Evolutionary conservation across 2,113 vertebrate genomes (phyloP), one percentile per base, ranked within the genome.

Genomic region (Galemys pyrenaicus): DNA sequence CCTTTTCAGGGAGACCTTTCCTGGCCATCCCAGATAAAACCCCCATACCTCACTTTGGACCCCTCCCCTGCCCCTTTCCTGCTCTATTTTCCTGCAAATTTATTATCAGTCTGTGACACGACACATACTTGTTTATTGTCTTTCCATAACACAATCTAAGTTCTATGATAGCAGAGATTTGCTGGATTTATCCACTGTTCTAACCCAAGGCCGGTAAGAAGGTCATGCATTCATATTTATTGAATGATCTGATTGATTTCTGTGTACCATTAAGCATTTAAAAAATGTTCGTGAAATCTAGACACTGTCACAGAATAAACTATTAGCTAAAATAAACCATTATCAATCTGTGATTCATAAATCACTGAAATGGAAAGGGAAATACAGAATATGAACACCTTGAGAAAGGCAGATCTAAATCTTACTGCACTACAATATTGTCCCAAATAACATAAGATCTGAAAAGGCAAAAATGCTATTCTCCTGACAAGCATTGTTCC

Each of bases 401-500:
- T 89, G 44, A 88, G 79, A 56, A 82, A 80, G 46, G 11, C 9
- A 35, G 35, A 19, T 44, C 71, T 56, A 56, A 71, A 81, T 39
- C 67, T 41, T 32, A 30, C 2, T 15, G 58, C 12, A 67, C 41
- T 56, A 54, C 30, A 39, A 19, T 19, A 44, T 5, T 44, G 58
- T 10, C 75, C 44, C 20, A 41, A 65, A 93, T 15, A 75, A 75
- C 19, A 35, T 1, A 44, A 32, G 37, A 60, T 19, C 58, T 8
- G 11, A 82, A 85, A 41, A 75, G 81, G 71, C 88, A 64, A 73
- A 70, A 30, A 88, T 0, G 54, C 74, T 82, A n/a, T 0, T 24
- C 12, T n/a, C 7, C 89, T 96, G 96, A 97, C 91, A 80, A 95
- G 91, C 82, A 96, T 94, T 35, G 68, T 74, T 92, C 84, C 67